phyloP scores from a whole-genome alignment of 2,797 vertebrate genomes.

The Fratercula arctica region DNA sequence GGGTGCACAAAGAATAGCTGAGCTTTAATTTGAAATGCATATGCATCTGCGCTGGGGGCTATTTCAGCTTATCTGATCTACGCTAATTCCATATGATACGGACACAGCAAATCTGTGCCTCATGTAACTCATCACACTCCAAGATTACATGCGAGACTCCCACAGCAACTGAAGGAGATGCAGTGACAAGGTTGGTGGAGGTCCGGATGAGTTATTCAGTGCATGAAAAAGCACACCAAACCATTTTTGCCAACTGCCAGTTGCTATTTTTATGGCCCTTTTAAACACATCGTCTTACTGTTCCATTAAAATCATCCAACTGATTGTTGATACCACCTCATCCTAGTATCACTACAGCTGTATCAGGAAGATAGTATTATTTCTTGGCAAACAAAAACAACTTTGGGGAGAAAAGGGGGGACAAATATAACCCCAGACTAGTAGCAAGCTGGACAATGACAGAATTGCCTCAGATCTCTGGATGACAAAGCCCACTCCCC shows the following conservation, averaged over 20 bases:
- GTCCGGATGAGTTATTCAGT: neutral
- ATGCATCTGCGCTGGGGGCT: neutral
- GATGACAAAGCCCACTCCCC: neutral
- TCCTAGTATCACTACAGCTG: neutral
- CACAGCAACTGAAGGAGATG: neutral
- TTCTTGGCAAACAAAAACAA: neutral
- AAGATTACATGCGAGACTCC: neutral
- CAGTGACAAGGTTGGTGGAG: neutral
- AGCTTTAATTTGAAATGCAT: neutral
- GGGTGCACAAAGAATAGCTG: neutral
- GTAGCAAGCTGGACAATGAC: neutral
- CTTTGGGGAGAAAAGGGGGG: accelerated
- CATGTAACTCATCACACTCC: neutral
- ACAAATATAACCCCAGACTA: neutral
- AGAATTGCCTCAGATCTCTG: neutral
- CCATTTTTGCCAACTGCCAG: neutral
- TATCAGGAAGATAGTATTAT: neutral
- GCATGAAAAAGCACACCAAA: neutral
- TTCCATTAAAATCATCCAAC: neutral
- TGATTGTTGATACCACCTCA: neutral
- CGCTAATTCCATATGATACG: neutral
- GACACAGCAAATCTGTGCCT: neutral
- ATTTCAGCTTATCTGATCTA: neutral
- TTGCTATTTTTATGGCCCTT: neutral
- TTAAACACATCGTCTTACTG: neutral